Percentiles rank a stretch among this genome's conserved stretches.
phyloP scores from a whole-genome alignment of 2,113 vertebrate genomes.

The Tragelaphus imberbis region DNA sequence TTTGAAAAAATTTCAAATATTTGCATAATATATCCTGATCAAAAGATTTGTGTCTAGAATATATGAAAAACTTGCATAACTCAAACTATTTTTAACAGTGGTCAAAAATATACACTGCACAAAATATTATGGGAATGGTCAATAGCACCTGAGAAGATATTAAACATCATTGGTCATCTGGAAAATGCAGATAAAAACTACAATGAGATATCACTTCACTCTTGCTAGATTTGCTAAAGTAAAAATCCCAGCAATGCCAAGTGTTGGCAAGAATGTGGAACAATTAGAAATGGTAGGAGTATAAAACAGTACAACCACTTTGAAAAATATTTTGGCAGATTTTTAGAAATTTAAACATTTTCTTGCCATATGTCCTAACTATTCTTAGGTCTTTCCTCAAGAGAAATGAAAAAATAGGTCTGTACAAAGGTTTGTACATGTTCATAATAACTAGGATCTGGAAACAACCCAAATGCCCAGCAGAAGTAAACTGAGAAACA shows the following conservation, averaged over 20 bases:
- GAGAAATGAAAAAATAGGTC: not conserved
- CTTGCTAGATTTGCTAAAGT: not conserved
- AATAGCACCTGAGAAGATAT: not conserved
- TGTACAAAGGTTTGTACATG: not conserved
- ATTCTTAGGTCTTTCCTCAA: not conserved
- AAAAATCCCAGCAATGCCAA: not conserved
- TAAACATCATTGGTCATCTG: not conserved
- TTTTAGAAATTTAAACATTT: not conserved
- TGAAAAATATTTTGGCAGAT: not conserved
- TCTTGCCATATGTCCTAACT: not conserved
- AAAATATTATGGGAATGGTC: not conserved
- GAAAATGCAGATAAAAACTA: not conserved
- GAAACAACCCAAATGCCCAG: not conserved
- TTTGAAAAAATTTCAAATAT: not conserved
- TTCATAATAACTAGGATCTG: conserved; percentile 11
- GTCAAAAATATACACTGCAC: not conserved
- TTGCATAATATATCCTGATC: not conserved
- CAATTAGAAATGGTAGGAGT: not conserved
- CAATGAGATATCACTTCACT: not conserved
- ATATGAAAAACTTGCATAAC: not conserved
- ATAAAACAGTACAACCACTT: not conserved
- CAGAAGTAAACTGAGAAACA: not conserved
- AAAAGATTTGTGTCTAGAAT: not conserved
- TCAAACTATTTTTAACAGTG: not conserved
- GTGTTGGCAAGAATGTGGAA: not conserved